These are phyloP conservation scores for Elachura formosa DNA, from an alignment of 2,113 vertebrate genomes.

Conservation along the genomic window DNA sequence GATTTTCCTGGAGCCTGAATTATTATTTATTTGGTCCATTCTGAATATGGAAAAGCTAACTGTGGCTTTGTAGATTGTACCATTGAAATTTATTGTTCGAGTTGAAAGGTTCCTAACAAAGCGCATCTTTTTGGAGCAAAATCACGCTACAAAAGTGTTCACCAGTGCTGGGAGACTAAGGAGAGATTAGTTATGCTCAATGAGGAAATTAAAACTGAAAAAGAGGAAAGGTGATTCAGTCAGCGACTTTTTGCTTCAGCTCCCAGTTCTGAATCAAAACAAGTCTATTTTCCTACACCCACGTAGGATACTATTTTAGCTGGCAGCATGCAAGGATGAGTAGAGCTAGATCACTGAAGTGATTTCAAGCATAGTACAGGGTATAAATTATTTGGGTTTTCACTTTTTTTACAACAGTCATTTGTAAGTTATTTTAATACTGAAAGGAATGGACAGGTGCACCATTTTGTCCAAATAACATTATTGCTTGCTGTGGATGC, in stretches of 20 bases:
- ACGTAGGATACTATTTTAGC: not conserved
- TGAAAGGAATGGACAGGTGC: not conserved
- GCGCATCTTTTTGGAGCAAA: slow-evolving; percentile 8
- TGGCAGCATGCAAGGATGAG: not conserved
- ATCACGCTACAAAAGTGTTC: not conserved
- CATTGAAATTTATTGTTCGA: slow-evolving; percentile 14
- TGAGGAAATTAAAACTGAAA: not conserved
- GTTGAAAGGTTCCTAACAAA: slow-evolving; percentile 41
- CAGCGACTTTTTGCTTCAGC: not conserved
- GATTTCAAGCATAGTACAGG: not conserved
- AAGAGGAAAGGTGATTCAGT: not conserved
- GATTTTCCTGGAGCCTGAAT: not conserved
- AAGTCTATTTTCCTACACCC: not conserved
- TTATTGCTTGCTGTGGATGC: not conserved
- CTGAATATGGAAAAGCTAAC: slow-evolving; percentile 20
- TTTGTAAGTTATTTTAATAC: not conserved
- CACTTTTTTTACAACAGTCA: not conserved
- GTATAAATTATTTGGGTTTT: not conserved
- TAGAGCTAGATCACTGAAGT: not conserved
- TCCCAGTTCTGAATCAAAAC: not conserved
- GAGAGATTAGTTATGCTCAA: not conserved
- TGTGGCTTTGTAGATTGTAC: slow-evolving; percentile 18
- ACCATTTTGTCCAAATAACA: not conserved
- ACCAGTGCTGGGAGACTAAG: not conserved
- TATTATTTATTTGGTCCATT: slow-evolving; percentile 24